Base-by-base conservation (phyloP, 2,888 invertebrate genomes). In the Cistogaster globosa region DNA sequence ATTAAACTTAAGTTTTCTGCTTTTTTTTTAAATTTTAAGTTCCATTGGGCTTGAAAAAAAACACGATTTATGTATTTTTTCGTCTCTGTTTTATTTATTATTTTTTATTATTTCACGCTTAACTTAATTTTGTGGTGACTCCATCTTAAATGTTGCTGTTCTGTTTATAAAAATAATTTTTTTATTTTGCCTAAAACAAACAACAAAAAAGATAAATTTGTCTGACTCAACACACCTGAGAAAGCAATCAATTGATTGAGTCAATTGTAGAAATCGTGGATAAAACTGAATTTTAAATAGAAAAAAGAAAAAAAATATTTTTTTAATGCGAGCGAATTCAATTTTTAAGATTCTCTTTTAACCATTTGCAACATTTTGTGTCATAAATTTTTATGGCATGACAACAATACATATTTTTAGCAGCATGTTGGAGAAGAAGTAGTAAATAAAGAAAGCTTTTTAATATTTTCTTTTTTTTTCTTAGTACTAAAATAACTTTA, bases 181-280 rank as follows among this genome's bases (percentile, higher is more conserved):
- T n/a, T n/a, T n/a, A 58, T 5, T 32, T 32, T 6, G 6, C 32
- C 1, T 32, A 32, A 32, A 32, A 32, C 32, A 32, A 32, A 8
- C 8, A 32, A 32, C 32, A 32, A 32, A 6, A 32, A 53, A 68
- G 45, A 32, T 77, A 80, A 89, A 86, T 86, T 85, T 12, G 36
- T 87, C 86, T 86, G 87, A 67, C 53, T 86, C 58, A 79, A 88
- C 90, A 89, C 90, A 90, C 90, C 90, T 90, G 89, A 89, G 87
- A 88, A 90, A 89, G 90, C 89, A 90, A 89, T 90, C 90, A 90
- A 89, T 89, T 89, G 90, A 90, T 90, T 90, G 88, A 88, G 87
- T 90, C 88, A 89, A 87, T 88, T 88, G 88, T 87, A 87, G 89
- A 88, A 87, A 86, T 4, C 88, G 84, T 88, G 88, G 88, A 89